Evolutionary conservation across 2,888 invertebrate genomes (phyloP).

Genomic region (Xestia ashworthii): DNA sequence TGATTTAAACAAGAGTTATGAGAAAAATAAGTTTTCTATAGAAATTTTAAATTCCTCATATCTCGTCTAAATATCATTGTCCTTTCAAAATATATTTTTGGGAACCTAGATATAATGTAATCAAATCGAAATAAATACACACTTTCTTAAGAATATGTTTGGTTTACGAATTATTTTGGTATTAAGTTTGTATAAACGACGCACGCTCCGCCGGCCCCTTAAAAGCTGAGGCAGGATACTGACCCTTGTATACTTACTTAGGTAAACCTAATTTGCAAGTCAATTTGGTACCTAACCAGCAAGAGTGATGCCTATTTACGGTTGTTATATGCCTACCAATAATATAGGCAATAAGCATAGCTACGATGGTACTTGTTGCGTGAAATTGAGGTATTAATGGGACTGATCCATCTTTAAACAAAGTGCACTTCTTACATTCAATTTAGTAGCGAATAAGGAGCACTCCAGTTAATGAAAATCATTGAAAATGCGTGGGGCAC

Average conservation of each 20-base stretch:
- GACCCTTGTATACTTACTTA: background rate
- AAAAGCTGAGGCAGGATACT: background rate
- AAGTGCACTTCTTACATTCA: background rate
- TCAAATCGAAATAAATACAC: too few species aligned
- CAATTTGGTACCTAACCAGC: slow-evolving; percentile 15
- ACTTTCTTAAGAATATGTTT: too few species aligned
- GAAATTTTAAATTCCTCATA: too few species aligned
- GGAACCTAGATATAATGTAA: too few species aligned
- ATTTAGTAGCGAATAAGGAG: background rate
- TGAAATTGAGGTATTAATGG: background rate
- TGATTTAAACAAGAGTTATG: too few species aligned
- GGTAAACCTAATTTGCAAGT: slow-evolving; percentile 45
- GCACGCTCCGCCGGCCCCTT: too few species aligned
- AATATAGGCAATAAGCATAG: background rate
- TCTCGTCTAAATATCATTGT: too few species aligned
- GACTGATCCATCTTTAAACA: background rate
- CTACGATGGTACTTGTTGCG: background rate
- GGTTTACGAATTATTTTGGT: too few species aligned
- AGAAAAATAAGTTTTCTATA: too few species aligned
- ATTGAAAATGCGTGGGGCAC: background rate
- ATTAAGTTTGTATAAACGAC: too few species aligned
- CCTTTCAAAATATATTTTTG: too few species aligned
- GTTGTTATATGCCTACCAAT: background rate
- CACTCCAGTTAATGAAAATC: background rate
- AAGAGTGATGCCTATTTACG: background rate